These are phyloP conservation scores for Acleris literana DNA, from an alignment of 2,888 invertebrate species.

Conservation along the genomic window DNA sequence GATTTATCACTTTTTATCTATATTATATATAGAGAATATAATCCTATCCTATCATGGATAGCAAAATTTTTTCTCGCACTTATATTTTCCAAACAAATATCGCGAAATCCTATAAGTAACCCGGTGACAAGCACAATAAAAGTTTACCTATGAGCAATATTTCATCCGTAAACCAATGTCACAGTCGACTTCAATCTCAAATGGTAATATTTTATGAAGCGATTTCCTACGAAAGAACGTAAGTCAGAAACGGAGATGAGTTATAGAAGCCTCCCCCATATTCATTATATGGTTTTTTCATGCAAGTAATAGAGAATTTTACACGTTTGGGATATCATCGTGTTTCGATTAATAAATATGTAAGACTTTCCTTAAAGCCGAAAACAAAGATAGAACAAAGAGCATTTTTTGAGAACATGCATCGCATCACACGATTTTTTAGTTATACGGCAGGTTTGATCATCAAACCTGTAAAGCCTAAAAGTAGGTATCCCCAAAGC, in stretches of 20 bases:
- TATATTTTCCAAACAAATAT: conserved; percentile 57
- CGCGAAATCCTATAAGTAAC: conserved; percentile 59
- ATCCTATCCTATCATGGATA: background rate
- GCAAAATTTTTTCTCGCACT: conserved; percentile 8
- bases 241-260: conserved; percentile 72
- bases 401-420: too few relatives aligned
- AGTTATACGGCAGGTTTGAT: too few relatives aligned
- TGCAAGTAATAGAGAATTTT: conserved; percentile 27
- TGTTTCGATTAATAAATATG: conserved; percentile 7
- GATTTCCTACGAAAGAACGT: conserved; percentile 68
- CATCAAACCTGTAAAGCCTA: too few relatives aligned
- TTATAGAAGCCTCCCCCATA: conserved; percentile 67
- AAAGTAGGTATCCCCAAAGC: too few relatives aligned
- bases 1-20: too few relatives aligned
- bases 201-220: conserved; percentile 77
- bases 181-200: conserved; percentile 78
- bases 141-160: conserved; percentile 82
- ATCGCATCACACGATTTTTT: too few relatives aligned
- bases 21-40: background rate
- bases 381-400: background rate
- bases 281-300: conserved; percentile 56
- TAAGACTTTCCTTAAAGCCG: background rate
- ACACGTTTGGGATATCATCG: conserved; percentile 13
- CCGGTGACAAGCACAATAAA: conserved; percentile 79
- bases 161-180: conserved; percentile 49